These are phyloP conservation scores for Leptinotarsa haldemani DNA, from an alignment of 2,888 invertebrate genomes.

Conservation along the genomic window DNA sequence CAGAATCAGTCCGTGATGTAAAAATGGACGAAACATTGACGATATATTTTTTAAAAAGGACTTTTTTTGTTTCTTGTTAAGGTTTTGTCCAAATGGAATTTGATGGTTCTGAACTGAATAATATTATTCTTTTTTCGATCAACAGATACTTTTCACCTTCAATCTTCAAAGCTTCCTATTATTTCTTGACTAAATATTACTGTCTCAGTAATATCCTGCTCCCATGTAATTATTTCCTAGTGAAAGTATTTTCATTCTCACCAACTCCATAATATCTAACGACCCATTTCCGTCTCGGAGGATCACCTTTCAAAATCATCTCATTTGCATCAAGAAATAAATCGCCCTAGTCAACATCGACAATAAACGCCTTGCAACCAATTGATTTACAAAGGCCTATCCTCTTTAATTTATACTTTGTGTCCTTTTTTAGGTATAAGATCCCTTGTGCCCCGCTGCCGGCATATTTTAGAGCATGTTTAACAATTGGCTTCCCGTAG, in stretches of 20 bases:
- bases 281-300: background rate
- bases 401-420: slow-evolving; percentile 41
- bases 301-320: slow-evolving; percentile 1
- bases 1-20: too few relatives aligned
- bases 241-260: background rate
- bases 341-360: slow-evolving; percentile 25
- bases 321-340: slow-evolving; percentile 36
- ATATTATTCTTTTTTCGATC: too few relatives aligned
- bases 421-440: slow-evolving; percentile 25
- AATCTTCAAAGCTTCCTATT: too few relatives aligned
- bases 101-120: too few relatives aligned
- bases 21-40: too few relatives aligned
- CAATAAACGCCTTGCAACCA: slow-evolving; percentile 31
- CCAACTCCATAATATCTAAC: background rate
- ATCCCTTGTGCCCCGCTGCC: slow-evolving; percentile 5
- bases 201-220: too few relatives aligned
- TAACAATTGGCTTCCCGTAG: slow-evolving; percentile 41
- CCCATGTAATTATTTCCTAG: background rate
- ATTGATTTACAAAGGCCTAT: slow-evolving; percentile 43
- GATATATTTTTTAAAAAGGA: too few relatives aligned
- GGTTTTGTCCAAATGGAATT: too few relatives aligned
- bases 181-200: too few relatives aligned
- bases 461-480: slow-evolving; percentile 42
- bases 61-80: too few relatives aligned
- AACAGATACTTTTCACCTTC: too few relatives aligned